These are phyloP conservation scores for Cylloceria caligata DNA, from an alignment of 2,888 invertebrate genomes.

Conservation along the genomic window DNA sequence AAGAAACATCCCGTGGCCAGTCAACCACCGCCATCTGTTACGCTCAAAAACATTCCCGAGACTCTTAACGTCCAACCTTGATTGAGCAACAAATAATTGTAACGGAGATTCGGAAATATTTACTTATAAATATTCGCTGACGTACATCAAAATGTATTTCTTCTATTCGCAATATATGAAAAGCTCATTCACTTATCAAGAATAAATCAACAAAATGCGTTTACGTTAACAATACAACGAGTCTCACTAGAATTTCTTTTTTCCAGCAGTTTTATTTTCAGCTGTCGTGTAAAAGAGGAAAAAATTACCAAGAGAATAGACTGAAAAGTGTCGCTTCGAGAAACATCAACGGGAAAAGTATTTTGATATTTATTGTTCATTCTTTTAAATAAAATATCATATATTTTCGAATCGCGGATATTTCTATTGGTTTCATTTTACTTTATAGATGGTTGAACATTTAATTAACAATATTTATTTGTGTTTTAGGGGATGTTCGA, in stretches of 20 bases:
- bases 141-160: slow-evolving; percentile 13
- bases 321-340: slow-evolving; percentile 15
- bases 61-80: slow-evolving; percentile 45
- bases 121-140: slow-evolving; percentile 19
- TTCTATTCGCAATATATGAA: slow-evolving; percentile 11
- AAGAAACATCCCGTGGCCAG: slow-evolving; percentile 61
- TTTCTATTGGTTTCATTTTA: too few species aligned
- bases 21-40: slow-evolving; percentile 59
- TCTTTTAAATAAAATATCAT: too few species aligned
- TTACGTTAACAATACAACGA: not conserved
- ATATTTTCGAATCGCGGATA: too few species aligned
- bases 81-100: slow-evolving; percentile 4
- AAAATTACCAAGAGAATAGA: slow-evolving; percentile 21
- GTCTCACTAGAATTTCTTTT: slow-evolving; percentile 1
- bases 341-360: slow-evolving; percentile 44
- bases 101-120: slow-evolving; percentile 2
- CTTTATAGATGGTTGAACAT: not conserved
- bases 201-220: not conserved
- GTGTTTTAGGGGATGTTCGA: slow-evolving; percentile 45
- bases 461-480: slow-evolving; percentile 44
- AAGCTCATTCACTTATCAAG: slow-evolving; percentile 3
- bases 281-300: slow-evolving; percentile 18
- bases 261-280: slow-evolving; percentile 19
- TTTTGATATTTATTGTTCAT: slow-evolving; percentile 14
- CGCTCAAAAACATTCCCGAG: slow-evolving; percentile 61